Base-by-base conservation (phyloP, 92 coral and sea anemone species). In the Epizoanthus scotinus region DNA sequence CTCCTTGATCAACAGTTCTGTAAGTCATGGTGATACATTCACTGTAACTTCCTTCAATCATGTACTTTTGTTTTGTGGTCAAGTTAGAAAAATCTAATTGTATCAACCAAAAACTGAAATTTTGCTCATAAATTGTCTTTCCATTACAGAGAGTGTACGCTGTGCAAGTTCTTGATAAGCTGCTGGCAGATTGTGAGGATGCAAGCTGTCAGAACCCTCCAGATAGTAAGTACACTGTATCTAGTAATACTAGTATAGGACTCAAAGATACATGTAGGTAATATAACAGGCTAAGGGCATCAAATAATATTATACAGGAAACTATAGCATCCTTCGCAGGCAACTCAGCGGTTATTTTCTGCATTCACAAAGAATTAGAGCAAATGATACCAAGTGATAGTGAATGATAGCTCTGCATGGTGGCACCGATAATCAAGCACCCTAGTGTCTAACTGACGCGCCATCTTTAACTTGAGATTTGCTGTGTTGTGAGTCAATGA, bases 1-100 rank as follows among this genome's bases (percentile, higher is more conserved):
- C 17, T 58, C 56, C 18, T 57, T 75, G 66, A 3, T 59, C 31
- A 75, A 59, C 29, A 59, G 38, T 13, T 75, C 81, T 75, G 81
- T 75, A 59, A 75, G 81, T 73, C 77, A 60, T 27, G 15, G 17
- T 8, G 65, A 60, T 60, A 8, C 25, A 2, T 60, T n/a, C n/a
- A n/a, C n/a, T n/a, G n/a, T n/a, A n/a, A n/a, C n/a, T n/a, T n/a
- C n/a, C n/a, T n/a, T n/a, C n/a, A n/a, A 8, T 10, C 28, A 27
- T 60, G 24, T 60, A 60, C 21, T 59, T 2, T 59, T 59, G 22
- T n/a, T 0, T 59, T 0, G 22, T 21, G 27, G 3, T n/a, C 29
- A 12, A 6, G 64, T 8, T 62, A 44, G 8, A 44, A 8, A 44
- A 1, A 8, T 44, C 14, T 10, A 44, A 10, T 44, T 44, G 50